phyloP scores from a whole-genome alignment of 2,113 vertebrate species.

The Cyanoliseus patagonus region DNA sequence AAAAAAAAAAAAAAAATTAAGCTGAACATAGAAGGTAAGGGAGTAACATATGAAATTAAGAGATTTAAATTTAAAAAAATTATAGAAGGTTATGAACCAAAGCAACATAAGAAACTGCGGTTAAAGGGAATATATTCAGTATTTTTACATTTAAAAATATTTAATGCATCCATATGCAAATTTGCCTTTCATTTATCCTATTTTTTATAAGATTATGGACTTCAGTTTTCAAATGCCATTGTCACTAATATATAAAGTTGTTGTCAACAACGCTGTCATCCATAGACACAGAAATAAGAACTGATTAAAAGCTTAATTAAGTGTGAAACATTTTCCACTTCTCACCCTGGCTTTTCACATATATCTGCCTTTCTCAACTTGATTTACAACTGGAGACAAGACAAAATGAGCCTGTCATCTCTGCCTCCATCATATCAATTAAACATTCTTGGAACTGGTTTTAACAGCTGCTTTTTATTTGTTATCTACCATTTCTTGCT shows the following conservation, averaged over 20 bases:
- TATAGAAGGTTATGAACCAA: background rate
- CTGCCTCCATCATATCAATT: background rate
- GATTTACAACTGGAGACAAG: background rate
- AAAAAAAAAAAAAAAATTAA: background rate
- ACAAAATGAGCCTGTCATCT: background rate
- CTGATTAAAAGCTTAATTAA: background rate
- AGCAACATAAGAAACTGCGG: background rate
- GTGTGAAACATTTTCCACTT: background rate
- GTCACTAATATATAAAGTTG: background rate
- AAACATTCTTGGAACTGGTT: background rate
- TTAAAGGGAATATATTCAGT: background rate
- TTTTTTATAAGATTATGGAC: background rate
- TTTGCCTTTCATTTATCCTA: background rate
- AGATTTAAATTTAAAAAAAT: background rate
- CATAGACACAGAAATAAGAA: background rate
- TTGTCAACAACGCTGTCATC: background rate
- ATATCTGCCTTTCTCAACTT: background rate
- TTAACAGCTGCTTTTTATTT: background rate
- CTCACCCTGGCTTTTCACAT: background rate
- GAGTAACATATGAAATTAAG: background rate
- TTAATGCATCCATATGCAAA: background rate
- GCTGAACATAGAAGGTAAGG: background rate
- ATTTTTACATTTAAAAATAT: background rate
- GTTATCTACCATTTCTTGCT: background rate
- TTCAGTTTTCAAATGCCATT: background rate